Conservation (phyloP, 2,797 vertebrate species). For the Rhadinocentrus ornatus region DNA sequence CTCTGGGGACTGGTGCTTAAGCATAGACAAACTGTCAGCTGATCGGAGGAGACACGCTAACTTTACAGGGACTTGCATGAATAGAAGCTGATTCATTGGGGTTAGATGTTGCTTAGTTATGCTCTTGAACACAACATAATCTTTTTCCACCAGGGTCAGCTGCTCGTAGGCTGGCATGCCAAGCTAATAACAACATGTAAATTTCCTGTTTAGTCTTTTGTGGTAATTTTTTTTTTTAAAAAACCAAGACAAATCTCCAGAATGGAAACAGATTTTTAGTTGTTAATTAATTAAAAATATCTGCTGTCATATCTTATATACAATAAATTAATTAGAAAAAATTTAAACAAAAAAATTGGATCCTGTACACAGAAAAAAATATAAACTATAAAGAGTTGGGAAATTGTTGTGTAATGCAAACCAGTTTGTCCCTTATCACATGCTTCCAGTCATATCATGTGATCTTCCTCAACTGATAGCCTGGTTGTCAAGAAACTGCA, state of each 20-base stretch:
- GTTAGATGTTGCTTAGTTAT: slow-evolving; percentile 27
- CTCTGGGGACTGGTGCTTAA: slow-evolving; percentile 59
- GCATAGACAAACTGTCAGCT: slow-evolving; percentile 54
- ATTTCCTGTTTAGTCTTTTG: not conserved
- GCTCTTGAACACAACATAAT: slow-evolving; percentile 17
- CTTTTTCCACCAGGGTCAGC: slow-evolving; percentile 8
- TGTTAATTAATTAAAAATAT: not conserved
- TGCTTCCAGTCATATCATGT: not conserved
- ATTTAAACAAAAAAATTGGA: not conserved
- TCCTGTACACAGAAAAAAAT: not conserved
- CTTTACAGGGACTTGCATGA: slow-evolving; percentile 55
- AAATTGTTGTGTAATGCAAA: not conserved
- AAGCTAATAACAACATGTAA: not conserved
- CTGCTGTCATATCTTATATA: no score
- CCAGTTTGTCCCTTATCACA: not conserved
- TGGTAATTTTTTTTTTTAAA: not conserved
- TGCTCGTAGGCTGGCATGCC: not conserved
- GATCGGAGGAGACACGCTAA: slow-evolving; percentile 70
- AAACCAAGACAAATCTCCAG: not conserved
- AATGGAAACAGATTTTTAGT: not conserved
- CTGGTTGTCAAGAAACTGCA: not conserved
- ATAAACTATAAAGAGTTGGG: not conserved
- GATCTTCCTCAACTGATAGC: not conserved
- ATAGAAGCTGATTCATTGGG: slow-evolving; percentile 35
- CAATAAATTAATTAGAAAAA: not conserved